Conservation (phyloP, 2,113 vertebrate genomes). For the Pseudopodoces humilis region DNA sequence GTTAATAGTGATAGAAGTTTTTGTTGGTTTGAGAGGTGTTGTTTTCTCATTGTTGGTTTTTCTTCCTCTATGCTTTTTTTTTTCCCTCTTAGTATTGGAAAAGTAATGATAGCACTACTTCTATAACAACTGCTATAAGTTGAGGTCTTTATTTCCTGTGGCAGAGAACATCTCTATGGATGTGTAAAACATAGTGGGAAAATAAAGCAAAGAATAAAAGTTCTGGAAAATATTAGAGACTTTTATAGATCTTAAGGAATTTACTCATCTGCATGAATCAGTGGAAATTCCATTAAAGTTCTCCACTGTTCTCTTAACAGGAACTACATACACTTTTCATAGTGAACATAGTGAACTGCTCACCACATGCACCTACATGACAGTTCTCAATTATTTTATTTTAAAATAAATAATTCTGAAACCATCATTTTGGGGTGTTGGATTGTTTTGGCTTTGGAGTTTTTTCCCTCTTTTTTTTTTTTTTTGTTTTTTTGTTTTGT, state of each 20-base stretch:
- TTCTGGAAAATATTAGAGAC: background rate
- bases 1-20: rapidly evolving
- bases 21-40: background rate
- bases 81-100: background rate
- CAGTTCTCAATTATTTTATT: background rate
- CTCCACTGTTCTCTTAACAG: background rate
- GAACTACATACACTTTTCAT: background rate
- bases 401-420: background rate
- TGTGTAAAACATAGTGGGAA: background rate
- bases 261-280: background rate
- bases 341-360: background rate
- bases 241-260: background rate
- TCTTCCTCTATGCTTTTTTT: background rate
- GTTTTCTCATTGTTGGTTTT: too few species aligned
- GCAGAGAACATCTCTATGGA: background rate
- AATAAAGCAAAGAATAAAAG: background rate
- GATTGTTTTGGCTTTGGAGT: background rate
- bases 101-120: background rate
- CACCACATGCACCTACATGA: background rate
- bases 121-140: background rate
- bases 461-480: background rate
- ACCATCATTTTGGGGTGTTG: background rate
- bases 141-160: background rate
- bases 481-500: background rate
- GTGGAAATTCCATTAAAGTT: background rate